These are phyloP conservation scores for Catajapyx aquilonaris DNA, from an alignment of 1,140 invertebrate genomes.

Conservation along the genomic window DNA sequence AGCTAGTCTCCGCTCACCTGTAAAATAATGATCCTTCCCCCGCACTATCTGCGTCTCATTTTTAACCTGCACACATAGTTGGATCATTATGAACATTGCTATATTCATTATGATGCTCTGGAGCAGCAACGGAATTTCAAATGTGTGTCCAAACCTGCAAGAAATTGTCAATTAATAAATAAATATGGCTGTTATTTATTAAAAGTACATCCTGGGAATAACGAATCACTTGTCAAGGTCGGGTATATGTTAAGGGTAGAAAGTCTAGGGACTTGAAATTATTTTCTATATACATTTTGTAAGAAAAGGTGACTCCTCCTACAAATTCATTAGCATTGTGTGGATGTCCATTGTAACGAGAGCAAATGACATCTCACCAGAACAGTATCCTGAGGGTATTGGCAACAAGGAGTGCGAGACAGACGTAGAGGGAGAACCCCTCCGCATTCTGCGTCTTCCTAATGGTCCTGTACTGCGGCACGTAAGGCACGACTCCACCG, in stretches of 20 bases:
- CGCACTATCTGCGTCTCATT: conserved; percentile 60
- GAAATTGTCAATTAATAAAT: too few species aligned
- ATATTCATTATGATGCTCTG: conserved; percentile 96
- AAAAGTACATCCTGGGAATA: conserved; percentile 4
- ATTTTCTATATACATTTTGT: not conserved
- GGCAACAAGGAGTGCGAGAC: conserved; percentile 78
- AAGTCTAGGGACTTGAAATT: conserved; percentile 4
- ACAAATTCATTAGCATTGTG: not conserved
- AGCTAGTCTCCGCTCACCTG: too few species aligned
- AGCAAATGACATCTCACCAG: conserved; percentile 52
- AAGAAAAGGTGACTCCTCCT: not conserved
- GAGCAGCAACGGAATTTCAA: conserved; percentile 80
- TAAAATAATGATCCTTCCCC: conserved; percentile 50
- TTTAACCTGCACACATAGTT: conserved; percentile 73
- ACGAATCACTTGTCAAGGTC: not conserved
- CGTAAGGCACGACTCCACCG: conserved; percentile 66
- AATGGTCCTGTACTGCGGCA: conserved; percentile 89
- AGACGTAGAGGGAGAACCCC: conserved; percentile 93
- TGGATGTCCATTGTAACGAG: not conserved
- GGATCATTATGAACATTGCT: conserved; percentile 88
- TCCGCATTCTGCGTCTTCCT: conserved; percentile 71
- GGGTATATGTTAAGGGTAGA: conserved; percentile 5
- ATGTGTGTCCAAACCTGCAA: conserved; percentile 90
- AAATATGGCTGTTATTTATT: too few species aligned
- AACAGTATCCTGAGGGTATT: conserved; percentile 93